These are phyloP conservation scores for Dromiciops gliroides DNA, from an alignment of 2,113 vertebrate species.

Conservation along the genomic window DNA sequence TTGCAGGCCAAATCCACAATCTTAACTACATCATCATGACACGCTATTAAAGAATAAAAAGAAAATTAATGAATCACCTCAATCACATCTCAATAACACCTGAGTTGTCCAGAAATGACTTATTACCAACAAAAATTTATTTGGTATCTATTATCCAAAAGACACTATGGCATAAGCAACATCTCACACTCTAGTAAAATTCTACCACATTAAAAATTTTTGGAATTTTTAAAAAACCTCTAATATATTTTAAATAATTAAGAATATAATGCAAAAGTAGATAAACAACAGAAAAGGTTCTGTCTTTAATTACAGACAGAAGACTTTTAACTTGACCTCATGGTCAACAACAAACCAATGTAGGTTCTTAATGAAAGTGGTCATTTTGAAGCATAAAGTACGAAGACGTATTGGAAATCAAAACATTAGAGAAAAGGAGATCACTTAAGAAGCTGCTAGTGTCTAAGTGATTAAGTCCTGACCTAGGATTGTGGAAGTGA, in stretches of 20 bases:
- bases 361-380: not conserved
- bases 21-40: slow-evolving; percentile 96
- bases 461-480: not conserved
- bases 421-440: not conserved
- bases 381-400: not conserved
- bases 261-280: not conserved
- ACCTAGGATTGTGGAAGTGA: not conserved
- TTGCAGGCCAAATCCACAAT: slow-evolving; percentile 96
- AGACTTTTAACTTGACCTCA: not conserved
- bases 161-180: not conserved
- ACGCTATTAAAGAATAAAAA: slow-evolving; percentile 85
- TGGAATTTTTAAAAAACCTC: not conserved
- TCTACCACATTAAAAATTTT: not conserved
- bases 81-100: slow-evolving; percentile 52
- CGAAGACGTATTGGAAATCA: not conserved
- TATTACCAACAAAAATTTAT: not conserved
- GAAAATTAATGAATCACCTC: slow-evolving; percentile 61
- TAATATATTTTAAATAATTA: not conserved
- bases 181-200: not conserved
- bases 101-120: slow-evolving; percentile 1
- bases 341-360: not conserved
- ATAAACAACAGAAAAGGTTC: not conserved
- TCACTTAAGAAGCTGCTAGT: not conserved
- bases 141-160: not conserved
- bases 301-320: not conserved